Evolutionary conservation across 1,140 invertebrate genomes (phyloP), one percentile per base, ranked within the genome.

Genomic region (Camponotus pennsylvanicus): DNA sequence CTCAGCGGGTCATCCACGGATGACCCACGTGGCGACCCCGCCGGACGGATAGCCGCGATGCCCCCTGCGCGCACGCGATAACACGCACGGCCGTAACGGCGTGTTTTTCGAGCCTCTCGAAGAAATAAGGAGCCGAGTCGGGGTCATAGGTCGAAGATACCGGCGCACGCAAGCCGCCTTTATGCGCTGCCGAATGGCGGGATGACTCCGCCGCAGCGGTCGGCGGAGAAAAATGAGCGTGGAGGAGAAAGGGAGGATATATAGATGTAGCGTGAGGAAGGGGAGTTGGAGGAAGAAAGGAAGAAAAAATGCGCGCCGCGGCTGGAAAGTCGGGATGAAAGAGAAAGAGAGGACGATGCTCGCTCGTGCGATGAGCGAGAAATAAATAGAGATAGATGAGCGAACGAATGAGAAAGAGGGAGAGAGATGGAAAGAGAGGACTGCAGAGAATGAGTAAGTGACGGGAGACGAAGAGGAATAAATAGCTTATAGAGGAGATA

Each of bases 11-110:
- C 89, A 88, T 61, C 79, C 79, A 87, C 64, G 78, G 52, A 83
- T 90, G 88, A 89, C 87, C 90, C 76, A 78, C 49, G 89, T 55
- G 86, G 78, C 91, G 92, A 94, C 92, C 93, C 90, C 93, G 90
- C 61, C 82, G 89, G 86, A 89, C 87, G 92, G 92, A 93, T 92
- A 92, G 90, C 92, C 90, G 91, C 91, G 93, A 93, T 93, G 94
- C 93, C 93, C 93, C 94, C 94, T 93, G 93, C 91, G 91, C 91
- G 86, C 93, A 93, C 89, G 91, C 89, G 92, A 92, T 92, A 92
- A 92, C 91, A 91, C 84, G 86, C 84, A 88, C 76, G 59, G 49
- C 77, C 71, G 85, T 88, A 90, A 90, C 86, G 90, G 66, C 88
- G 88, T 92, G 87, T 92, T 91, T 92, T 91, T 91, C 90, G 90